Evolutionary conservation across 2,888 invertebrate genomes (phyloP).

Genomic region (Hetaerina titia): DNA sequence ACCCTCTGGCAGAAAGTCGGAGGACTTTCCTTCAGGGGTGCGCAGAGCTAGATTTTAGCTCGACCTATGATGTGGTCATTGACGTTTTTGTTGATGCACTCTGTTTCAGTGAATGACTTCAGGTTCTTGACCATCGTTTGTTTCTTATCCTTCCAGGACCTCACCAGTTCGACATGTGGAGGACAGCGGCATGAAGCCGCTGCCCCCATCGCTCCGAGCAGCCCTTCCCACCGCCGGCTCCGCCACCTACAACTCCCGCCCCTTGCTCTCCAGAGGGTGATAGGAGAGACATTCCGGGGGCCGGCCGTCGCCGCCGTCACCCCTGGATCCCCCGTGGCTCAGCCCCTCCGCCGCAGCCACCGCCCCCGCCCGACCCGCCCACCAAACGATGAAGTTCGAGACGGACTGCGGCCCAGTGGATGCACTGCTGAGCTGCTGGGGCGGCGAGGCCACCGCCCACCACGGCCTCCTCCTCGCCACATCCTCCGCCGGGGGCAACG

Average conservation of each 20-base stretch:
- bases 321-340: conserved; percentile 69
- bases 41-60: background rate
- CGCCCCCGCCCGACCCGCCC: conserved; percentile 37
- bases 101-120: background rate
- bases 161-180: conserved; percentile 19
- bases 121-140: background rate
- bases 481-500: conserved; percentile 32
- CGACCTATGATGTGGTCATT: background rate
- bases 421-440: conserved; percentile 68
- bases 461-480: conserved; percentile 57
- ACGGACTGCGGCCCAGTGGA: conserved; percentile 67
- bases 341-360: conserved; percentile 60
- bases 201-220: background rate
- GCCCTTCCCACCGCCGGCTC: background rate
- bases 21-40: too few species aligned
- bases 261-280: conserved; percentile 11
- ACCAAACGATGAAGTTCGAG: conserved; percentile 68
- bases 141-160: background rate
- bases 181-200: conserved; percentile 64
- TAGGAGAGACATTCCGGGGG: conserved; percentile 56
- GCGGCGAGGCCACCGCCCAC: conserved; percentile 56
- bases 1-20: too few species aligned
- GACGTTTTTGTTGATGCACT: background rate
- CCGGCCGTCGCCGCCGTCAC: conserved; percentile 60
- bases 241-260: background rate